Conservation (phyloP, 2,113 vertebrate genomes). For the Illadopsis cleaveri region DNA sequence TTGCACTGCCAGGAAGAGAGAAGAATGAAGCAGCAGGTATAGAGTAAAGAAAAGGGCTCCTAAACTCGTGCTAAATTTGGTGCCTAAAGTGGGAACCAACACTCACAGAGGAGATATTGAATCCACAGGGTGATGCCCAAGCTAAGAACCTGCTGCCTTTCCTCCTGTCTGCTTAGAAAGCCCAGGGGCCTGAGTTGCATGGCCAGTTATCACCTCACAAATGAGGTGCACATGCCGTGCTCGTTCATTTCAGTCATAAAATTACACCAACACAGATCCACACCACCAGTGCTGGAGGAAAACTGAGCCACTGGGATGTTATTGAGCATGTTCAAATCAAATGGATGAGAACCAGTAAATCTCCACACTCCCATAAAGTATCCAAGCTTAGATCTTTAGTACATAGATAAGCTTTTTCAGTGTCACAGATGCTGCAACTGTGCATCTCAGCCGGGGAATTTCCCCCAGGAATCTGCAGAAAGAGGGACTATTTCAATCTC, state of each 20-base stretch:
- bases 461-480: neutral
- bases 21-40: neutral
- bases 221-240: neutral
- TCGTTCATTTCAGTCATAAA: neutral
- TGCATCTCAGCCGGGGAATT: neutral
- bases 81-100: neutral
- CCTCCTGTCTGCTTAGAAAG: neutral
- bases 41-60: neutral
- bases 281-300: neutral
- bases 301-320: neutral
- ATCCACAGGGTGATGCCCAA: neutral
- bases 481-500: neutral
- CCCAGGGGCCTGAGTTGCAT: neutral
- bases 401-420: neutral
- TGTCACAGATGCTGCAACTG: neutral
- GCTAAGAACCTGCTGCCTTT: neutral
- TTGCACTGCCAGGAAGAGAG: neutral
- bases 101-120: neutral
- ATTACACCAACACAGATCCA: neutral
- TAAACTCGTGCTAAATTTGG: neutral
- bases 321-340: neutral
- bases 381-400: neutral
- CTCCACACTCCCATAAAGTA: neutral
- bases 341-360: conserved; percentile 11
- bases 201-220: neutral